A percentile compares a stretch with the other conserved stretches of the same genome.
These are phyloP conservation scores for Scarus forsteni DNA, from an alignment of 2,797 vertebrate species.

Conservation along the genomic window DNA sequence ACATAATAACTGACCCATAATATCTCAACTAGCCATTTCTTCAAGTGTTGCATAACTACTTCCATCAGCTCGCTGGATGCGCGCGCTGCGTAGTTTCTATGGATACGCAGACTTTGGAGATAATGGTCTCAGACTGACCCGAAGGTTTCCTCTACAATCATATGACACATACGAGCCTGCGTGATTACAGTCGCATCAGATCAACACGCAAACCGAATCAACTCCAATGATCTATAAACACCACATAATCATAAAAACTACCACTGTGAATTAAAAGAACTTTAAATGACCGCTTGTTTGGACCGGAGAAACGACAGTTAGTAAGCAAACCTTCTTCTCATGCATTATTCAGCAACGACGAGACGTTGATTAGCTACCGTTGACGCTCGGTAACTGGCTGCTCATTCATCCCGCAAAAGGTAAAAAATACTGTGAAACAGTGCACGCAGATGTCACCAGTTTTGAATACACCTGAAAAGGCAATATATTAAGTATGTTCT, in stretches of 20 bases:
- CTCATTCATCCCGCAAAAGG: constrained; percentile 41
- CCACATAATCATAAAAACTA: neutral
- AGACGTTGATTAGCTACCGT: constrained; percentile 34
- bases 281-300: neutral
- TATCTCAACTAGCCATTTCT: constrained; percentile 70
- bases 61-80: constrained; percentile 67
- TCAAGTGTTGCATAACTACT: constrained; percentile 83
- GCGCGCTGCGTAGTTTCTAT: constrained; percentile 82
- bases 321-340: constrained; percentile 19
- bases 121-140: constrained; percentile 21
- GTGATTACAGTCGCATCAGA: neutral
- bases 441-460: neutral
- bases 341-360: constrained; percentile 13
- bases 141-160: constrained; percentile 17
- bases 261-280: neutral
- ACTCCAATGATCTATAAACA: constrained; percentile 7
- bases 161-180: neutral
- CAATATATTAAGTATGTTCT: neutral
- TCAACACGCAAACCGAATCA: neutral
- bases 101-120: constrained; percentile 74
- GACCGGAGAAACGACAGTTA: neutral
- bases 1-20: constrained; percentile 76
- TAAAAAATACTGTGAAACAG: neutral
- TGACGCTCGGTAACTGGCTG: constrained; percentile 29
- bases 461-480: neutral